Evolutionary conservation across 2,888 invertebrate genomes (phyloP).

Genomic region (Dasysyrphus albostriatus): DNA sequence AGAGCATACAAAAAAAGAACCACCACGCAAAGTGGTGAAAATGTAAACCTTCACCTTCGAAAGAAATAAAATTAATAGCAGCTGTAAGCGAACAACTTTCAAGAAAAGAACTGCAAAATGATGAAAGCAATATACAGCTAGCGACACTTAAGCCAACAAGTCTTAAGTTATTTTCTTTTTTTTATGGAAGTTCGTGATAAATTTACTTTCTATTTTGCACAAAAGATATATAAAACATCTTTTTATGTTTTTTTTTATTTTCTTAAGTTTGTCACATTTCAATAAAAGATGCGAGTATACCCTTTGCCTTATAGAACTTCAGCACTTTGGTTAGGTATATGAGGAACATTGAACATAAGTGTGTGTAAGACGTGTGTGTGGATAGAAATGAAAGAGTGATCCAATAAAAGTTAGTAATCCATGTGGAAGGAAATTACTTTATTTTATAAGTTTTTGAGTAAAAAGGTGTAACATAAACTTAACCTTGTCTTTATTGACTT

Average conservation of each 20-base stretch:
- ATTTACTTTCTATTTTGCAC: constrained; percentile 51
- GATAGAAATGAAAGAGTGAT: constrained; percentile 32
- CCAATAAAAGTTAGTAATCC: constrained; percentile 46
- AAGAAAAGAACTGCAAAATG: constrained; percentile 35
- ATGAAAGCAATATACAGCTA: constrained; percentile 28
- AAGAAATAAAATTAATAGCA: constrained; percentile 64
- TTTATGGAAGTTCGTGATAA: constrained; percentile 29
- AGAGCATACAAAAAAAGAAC: constrained; percentile 45
- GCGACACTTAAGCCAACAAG: constrained; percentile 32
- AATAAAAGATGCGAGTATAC: constrained; percentile 21
- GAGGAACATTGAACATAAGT: constrained; percentile 32
- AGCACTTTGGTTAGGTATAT: constrained; percentile 6
- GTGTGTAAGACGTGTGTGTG: constrained; percentile 13
- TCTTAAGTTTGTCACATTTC: constrained; percentile 20
- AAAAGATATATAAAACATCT: constrained; percentile 46
- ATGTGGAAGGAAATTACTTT: constrained; percentile 28
- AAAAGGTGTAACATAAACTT: constrained; percentile 12
- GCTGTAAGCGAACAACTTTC: constrained; percentile 34
- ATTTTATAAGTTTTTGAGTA: constrained; percentile 4
- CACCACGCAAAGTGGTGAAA: constrained; percentile 9
- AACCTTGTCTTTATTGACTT: neutral
- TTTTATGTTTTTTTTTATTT: constrained; percentile 17
- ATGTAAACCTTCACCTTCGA: constrained; percentile 70
- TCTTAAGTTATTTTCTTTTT: constrained; percentile 32
- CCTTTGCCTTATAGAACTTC: constrained; percentile 29